A percentile compares a stretch with the other conserved stretches of the same genome.
Evolutionary conservation across 2,113 vertebrate species (phyloP).

Genomic region (Zosterops pallidus): DNA sequence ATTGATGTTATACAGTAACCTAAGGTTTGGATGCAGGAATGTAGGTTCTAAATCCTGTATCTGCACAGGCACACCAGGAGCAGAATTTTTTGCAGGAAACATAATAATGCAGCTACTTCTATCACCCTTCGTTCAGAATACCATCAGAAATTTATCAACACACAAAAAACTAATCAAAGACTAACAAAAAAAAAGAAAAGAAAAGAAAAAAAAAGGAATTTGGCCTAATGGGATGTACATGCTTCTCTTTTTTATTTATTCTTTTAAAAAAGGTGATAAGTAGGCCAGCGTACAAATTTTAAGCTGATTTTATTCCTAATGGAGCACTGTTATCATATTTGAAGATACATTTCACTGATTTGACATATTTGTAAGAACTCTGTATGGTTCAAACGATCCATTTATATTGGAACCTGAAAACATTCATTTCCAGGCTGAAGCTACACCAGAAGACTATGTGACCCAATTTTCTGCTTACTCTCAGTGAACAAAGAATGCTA

Average conservation of each 20-base stretch:
- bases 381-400: not conserved
- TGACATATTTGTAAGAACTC: not conserved
- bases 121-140: not conserved
- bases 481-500: not conserved
- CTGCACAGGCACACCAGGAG: not conserved
- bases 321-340: not conserved
- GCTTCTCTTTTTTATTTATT: not conserved
- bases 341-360: not conserved
- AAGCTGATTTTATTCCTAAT: not conserved
- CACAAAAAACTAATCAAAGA: accelerated
- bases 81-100: not conserved
- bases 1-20: accelerated
- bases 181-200: too few relatives aligned
- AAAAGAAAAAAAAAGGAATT: not conserved
- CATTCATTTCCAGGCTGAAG: not conserved
- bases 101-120: not conserved
- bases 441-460: not conserved
- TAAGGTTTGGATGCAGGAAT: not conserved
- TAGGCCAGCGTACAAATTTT: not conserved
- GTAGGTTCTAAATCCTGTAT: not conserved
- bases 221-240: not conserved
- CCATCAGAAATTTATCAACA: not conserved
- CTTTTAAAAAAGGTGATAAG: not conserved
- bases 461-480: not conserved
- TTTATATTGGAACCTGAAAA: not conserved